Base-by-base conservation (phyloP, 2,797 vertebrate species). In the Ctenopoma kingsleyae region DNA sequence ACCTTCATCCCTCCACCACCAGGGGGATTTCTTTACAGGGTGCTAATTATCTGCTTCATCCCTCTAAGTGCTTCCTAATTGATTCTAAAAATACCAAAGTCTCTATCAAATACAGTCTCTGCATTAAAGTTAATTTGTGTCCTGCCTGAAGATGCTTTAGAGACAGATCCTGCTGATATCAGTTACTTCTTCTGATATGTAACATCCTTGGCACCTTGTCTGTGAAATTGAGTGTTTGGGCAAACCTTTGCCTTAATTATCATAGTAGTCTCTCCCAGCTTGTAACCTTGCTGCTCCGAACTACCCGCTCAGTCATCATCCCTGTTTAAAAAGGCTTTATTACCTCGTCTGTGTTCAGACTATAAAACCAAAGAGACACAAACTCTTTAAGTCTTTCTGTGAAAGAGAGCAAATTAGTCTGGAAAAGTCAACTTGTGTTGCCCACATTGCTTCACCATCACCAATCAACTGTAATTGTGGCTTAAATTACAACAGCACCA, bases 381-480 rank as follows among this genome's bases (percentile, higher is more conserved):
- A 66, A 71, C 73, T 73, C 51, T 69, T 59, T 27, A 23, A 50
- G 57, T 66, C 56, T 25, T 38, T 72, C 22, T 13, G 11, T 3
- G 11, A 60, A 59, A 59, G 17, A 53, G 25, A 2, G 5, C 2
- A 4, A 46, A 10, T 3, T 20, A 16, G 12, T 16, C 50, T 36
- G 47, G 47, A 64, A 80, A 69, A 71, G n/a, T 67, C 20, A 3
- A 23, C 62, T 67, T 15, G 32, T 7, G 47, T 61, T 88, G 41
- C 69, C 76, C 56, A 61, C 86, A 81, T 86, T 69, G 69, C 55
- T 58, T 63, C 64, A 65, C 78, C 86, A 64, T 81, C 71, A 73
- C 86, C 87, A 81, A 85, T 85, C 80, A 80, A 75, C 74, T 3
- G 47, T 91, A 92, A 92, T 91, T 92, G 81, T 72, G 82, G 78